Evolutionary conservation across 1,140 invertebrate species (phyloP).

Genomic region (Drosophila rhopaloa): DNA sequence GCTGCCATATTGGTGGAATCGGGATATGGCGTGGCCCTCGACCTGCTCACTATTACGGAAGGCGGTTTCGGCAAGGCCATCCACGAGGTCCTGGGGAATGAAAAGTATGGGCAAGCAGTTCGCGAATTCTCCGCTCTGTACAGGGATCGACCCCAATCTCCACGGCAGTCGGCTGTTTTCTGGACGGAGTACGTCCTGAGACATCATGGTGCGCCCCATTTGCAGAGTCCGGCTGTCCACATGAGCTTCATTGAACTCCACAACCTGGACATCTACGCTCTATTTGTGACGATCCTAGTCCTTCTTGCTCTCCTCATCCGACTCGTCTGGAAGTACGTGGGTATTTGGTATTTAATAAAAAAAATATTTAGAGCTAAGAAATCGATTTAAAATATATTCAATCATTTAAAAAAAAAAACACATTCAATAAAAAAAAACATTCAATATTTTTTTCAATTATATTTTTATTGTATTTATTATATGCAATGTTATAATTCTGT

Average conservation of each 20-base stretch:
- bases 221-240: background rate
- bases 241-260: background rate
- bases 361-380: no score
- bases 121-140: no score
- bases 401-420: no score
- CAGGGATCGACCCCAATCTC: no score
- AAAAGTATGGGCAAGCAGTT: background rate
- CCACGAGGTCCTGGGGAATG: background rate
- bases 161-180: no score
- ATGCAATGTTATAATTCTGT: constrained; percentile 82
- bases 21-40: background rate
- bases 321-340: background rate
- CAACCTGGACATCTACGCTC: background rate
- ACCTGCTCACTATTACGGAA: no score
- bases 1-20: background rate
- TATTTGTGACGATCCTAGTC: background rate
- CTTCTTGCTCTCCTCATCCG: background rate
- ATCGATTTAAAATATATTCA: no score
- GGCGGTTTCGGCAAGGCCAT: background rate
- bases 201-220: no score
- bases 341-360: no score
- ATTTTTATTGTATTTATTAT: constrained; percentile 82
- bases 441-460: constrained; percentile 42
- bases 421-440: no score
- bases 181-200: no score